Base-by-base conservation (phyloP, 2,888 invertebrate species). In the Drosophila mimica region DNA sequence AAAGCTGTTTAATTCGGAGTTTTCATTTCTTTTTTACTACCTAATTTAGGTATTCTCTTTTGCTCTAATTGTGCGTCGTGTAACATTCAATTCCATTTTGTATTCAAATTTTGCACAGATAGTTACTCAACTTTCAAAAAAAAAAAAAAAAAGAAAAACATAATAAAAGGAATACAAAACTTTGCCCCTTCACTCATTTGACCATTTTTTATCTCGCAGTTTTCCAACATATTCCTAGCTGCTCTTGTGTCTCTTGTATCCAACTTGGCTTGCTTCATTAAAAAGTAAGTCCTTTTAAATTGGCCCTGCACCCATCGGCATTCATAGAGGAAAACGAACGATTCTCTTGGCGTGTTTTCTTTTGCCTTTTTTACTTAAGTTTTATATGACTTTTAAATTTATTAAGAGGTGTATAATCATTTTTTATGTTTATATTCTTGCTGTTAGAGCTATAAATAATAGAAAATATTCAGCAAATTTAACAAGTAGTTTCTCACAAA, bases 211-310 rank as follows among this genome's bases (percentile, higher is more conserved):
- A 7, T 17, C 20, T n/a, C 28, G n/a, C 48, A 34, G 28, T 3
- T 34, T 53, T 13, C 11, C 30, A 51, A 46, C 68, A 57, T 28
- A 30, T 58, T 69, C 70, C 38, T 30, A 20, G 31, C 31, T 58
- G 34, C 30, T 53, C 56, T 81, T 81, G 63, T 85, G 30, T 66
- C 63, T 70, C 70, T 64, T 74, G 52, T 59, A 71, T 81, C 67
- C 68, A 59, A 52, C 70, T 71, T 69, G 62, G 70, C 71, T 72
- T 64, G 87, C 79, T 89, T 89, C 87, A 89, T 85, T 85, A 83
- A 89, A 87, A 87, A 89, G 70, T 83, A 89, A 89, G 89, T 74
- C 89, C 87, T 83, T 87, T 85, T 85, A 86, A 85, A 85, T 89
- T 85, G 89, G 79, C 66, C 83, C 46, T 49, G 49, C 63, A 63